Evolutionary conservation across 2,888 invertebrate species (phyloP), one percentile per base, ranked within the genome.

Genomic region (Callosobruchus maculatus): DNA sequence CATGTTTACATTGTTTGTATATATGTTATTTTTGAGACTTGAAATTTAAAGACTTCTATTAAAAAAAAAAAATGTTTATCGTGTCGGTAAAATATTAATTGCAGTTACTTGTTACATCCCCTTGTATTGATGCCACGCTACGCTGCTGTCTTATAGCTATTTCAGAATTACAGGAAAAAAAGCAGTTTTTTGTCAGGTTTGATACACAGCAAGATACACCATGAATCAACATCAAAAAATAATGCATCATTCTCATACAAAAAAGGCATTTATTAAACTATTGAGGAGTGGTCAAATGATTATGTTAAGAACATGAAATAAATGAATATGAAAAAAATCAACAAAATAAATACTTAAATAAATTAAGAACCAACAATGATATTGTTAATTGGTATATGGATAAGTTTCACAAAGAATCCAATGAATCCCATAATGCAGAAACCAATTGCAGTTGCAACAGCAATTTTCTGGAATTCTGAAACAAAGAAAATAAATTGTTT

Each of bases 401-500:
- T 99, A 82, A 99, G 91, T 89, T 99, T 99, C 67, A 99, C 99
- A 83, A 99, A 99, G 91, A 99, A 99, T 83, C 99, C 99, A 86
- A 99, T 99, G 89, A 99, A 99, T 74, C 99, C 99, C 99, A 99
- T 99, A 87, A 99, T 98, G 88, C 97, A 98, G 90, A 99, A 99
- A 74, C 99, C 99, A 85, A 99, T 98, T 3, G 99, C 99, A 76
- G 99, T 99, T 74, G 99, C 99, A 82, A 99, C 95, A 26, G 99
- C 99, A 84, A 99, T 99, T 90, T 99, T 99, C 88, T 99, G 98
- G 89, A 99, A 99, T 89, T 99, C 99, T 97, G 90, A 67, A 92
- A 89, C 78, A 79, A 82, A 81, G 83, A 70, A 73, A 73, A 26
- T 9, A 2, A 7, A 4, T 26, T 26, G 2, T 26, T 26, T 26